Percentiles rank a stretch among this genome's conserved stretches.
Evolutionary conservation across 1,140 invertebrate genomes (phyloP).

Genomic region (Tetranychus urticae): DNA sequence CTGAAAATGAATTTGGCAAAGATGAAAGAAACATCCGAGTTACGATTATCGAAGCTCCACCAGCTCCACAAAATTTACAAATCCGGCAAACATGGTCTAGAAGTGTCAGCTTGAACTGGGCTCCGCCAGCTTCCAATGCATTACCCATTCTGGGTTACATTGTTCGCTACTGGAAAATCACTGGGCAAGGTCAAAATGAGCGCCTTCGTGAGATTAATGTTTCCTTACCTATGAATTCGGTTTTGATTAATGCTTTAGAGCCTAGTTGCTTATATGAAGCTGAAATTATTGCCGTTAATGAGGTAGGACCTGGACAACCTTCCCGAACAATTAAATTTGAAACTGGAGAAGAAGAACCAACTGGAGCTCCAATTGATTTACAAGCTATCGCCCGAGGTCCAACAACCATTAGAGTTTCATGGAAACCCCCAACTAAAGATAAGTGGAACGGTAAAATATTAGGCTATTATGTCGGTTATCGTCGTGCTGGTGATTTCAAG

Average conservation of each 20-base stretch:
- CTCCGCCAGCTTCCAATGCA: conserved; percentile 77
- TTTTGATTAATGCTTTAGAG: conserved; percentile 18
- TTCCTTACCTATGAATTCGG: conserved; percentile 13
- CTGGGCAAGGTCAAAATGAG: conserved; percentile 2
- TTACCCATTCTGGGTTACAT: conserved; percentile 61
- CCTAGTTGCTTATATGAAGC: conserved; percentile 22
- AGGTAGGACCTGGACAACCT: conserved; percentile 42
- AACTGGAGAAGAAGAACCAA: conserved; percentile 44
- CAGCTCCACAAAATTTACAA: conserved; percentile 67
- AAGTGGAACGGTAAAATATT: conserved; percentile 81
- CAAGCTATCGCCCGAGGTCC: conserved; percentile 74
- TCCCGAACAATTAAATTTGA: conserved; percentile 54
- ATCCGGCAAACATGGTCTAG: conserved; percentile 75
- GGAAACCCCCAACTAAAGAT: conserved; percentile 67
- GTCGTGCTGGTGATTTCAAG: conserved; percentile 24
- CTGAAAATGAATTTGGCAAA: conserved; percentile 63
- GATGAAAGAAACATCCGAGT: conserved; percentile 74
- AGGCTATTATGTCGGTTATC: conserved; percentile 58
- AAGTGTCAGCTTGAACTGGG: conserved; percentile 71
- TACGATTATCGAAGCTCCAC: conserved; percentile 78
- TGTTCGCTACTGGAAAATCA: conserved; percentile 74
- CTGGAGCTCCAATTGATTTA: conserved; percentile 30
- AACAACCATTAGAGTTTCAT: conserved; percentile 66
- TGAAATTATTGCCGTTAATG: conserved; percentile 22
- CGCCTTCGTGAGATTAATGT: conserved; percentile 13